Evolutionary conservation across 1,140 invertebrate genomes (phyloP).

Genomic region (Halictus rubicundus): DNA sequence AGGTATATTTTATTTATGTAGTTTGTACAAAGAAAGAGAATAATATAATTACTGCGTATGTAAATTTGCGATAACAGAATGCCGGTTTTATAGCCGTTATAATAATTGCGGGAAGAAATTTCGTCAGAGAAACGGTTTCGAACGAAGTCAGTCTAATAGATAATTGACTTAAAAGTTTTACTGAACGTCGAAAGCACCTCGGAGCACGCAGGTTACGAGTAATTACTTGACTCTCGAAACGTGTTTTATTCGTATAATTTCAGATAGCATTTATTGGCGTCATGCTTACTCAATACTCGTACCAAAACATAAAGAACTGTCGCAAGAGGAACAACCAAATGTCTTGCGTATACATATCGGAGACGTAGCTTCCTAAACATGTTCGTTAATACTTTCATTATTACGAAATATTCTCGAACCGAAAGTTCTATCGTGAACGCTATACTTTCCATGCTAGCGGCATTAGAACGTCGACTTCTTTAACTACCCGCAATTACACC

Average conservation of each 20-base stretch:
- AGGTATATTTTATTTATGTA: slow-evolving; percentile 64
- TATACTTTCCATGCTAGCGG: slow-evolving; percentile 29
- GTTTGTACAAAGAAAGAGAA: slow-evolving; percentile 63
- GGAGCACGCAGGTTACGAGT: neutral
- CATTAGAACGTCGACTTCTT: slow-evolving; percentile 23
- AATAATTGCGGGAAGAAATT: slow-evolving; percentile 61
- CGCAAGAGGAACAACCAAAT: neutral
- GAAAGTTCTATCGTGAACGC: slow-evolving; percentile 41
- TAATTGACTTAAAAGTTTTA: slow-evolving; percentile 8
- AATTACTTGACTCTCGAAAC: neutral
- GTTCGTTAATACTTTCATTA: neutral
- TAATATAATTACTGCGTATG: slow-evolving; percentile 59
- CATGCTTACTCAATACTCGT: neutral
- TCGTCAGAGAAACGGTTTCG: slow-evolving; percentile 32
- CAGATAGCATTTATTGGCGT: slow-evolving; percentile 7
- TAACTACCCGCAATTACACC: slow-evolving; percentile 33
- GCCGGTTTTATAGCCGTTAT: slow-evolving; percentile 40
- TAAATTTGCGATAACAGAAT: slow-evolving; percentile 56
- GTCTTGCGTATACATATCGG: slow-evolving; percentile 7
- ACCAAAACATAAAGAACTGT: slow-evolving; percentile 10
- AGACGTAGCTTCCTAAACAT: neutral
- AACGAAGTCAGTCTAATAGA: slow-evolving; percentile 22
- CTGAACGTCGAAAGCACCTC: neutral
- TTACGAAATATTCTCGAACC: slow-evolving; percentile 17
- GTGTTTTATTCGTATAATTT: slow-evolving; percentile 6